phyloP scores from a whole-genome alignment of 2,888 invertebrate species.

The Pyrocoelia pectoralis region DNA sequence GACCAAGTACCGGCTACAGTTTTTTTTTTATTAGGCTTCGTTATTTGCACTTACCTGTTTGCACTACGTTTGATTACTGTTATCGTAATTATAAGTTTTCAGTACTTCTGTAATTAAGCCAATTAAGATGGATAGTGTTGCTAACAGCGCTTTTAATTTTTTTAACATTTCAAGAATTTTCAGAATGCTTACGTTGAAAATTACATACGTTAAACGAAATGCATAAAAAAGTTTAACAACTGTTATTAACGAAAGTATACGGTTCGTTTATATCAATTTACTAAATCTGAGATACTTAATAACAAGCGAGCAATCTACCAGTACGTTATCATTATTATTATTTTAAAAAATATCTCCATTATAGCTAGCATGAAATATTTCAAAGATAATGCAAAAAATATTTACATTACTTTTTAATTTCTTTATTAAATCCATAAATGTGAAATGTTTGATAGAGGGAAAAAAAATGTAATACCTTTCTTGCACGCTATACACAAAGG shows the following conservation, averaged over 20 bases:
- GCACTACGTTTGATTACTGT: neutral
- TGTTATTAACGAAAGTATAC: slow-evolving; percentile 52
- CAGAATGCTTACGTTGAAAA: slow-evolving; percentile 27
- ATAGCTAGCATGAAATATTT: slow-evolving; percentile 6
- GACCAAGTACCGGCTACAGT: slow-evolving; percentile 17
- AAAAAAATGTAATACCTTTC: neutral
- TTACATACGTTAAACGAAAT: slow-evolving; percentile 44
- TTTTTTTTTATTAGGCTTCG: neutral
- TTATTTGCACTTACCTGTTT: slow-evolving; percentile 1
- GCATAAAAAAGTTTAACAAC: slow-evolving; percentile 52
- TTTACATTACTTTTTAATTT: slow-evolving; percentile 16
- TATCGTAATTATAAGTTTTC: slow-evolving; percentile 8
- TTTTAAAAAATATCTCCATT: slow-evolving; percentile 50
- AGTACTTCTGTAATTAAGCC: neutral
- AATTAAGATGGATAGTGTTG: neutral
- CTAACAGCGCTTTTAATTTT: neutral
- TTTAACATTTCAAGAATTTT: slow-evolving; percentile 15
- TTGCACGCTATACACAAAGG: slow-evolving; percentile 1
- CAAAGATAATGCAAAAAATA: neutral
- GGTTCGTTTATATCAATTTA: slow-evolving; percentile 56
- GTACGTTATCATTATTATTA: slow-evolving; percentile 18
- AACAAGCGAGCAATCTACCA: slow-evolving; percentile 44
- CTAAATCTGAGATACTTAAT: slow-evolving; percentile 54
- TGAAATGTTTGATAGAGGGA: slow-evolving; percentile 9
- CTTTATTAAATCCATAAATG: slow-evolving; percentile 12